These are phyloP conservation scores for Heterodera carotae DNA, from an alignment of 1,140 invertebrate species.

Conservation along the genomic window DNA sequence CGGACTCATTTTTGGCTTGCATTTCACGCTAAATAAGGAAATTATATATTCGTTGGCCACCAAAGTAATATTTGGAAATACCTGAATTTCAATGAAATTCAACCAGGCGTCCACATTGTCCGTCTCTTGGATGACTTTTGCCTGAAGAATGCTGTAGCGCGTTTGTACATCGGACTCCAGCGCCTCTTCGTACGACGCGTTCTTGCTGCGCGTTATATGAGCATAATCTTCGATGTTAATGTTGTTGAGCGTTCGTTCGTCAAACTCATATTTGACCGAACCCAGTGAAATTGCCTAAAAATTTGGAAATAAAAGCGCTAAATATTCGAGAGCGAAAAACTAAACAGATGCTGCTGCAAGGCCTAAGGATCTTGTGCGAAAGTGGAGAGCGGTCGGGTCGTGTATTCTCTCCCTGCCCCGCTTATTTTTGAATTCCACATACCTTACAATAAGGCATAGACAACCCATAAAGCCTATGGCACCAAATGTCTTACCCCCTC, in stretches of 20 bases:
- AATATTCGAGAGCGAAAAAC: too few relatives aligned
- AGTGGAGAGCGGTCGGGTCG: too few relatives aligned
- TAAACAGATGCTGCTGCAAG: too few relatives aligned
- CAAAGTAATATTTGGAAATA: background rate
- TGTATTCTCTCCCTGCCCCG: too few relatives aligned
- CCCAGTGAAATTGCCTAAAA: background rate
- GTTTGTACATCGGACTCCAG: conserved; percentile 4
- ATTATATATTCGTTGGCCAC: background rate
- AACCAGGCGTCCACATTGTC: conserved; percentile 19
- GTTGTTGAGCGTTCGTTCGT: background rate
- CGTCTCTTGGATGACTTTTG: conserved; percentile 1
- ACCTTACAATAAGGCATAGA: too few relatives aligned
- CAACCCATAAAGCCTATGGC: too few relatives aligned
- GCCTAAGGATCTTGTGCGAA: too few relatives aligned
- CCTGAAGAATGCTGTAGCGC: conserved; percentile 18
- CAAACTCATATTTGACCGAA: background rate
- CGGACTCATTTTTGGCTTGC: conserved; percentile 24
- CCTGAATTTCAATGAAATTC: conserved; percentile 19
- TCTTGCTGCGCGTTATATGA: conserved; percentile 4
- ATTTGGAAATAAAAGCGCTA: background rate
- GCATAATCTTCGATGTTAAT: conserved; percentile 16
- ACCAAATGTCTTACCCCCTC: conserved; percentile 10
- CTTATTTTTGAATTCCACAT: too few relatives aligned
- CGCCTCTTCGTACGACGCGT: conserved; percentile 9
- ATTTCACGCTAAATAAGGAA: background rate